phyloP scores from a whole-genome alignment of 2,113 vertebrate species.

The Solea senegalensis region DNA sequence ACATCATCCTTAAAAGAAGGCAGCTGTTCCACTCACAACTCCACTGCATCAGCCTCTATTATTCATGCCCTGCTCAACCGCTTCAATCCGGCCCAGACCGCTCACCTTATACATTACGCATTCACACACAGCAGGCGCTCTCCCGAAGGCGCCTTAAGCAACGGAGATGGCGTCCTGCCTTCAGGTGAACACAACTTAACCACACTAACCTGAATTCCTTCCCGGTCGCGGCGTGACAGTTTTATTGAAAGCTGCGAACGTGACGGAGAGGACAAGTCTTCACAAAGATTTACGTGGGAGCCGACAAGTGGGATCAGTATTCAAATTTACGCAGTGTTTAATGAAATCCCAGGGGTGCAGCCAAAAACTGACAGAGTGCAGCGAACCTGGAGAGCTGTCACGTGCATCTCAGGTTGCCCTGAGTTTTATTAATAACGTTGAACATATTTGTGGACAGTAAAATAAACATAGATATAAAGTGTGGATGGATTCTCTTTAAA shows the following conservation, averaged over 20 bases:
- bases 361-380: slow-evolving; percentile 6
- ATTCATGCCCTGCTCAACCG: slow-evolving; percentile 59
- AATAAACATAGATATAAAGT: neutral
- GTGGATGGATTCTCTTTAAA: neutral
- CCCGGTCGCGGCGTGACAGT: neutral
- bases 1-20: slow-evolving; percentile 22
- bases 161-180: slow-evolving; percentile 17
- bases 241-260: slow-evolving; percentile 2
- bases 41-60: slow-evolving; percentile 55
- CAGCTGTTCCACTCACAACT: slow-evolving; percentile 23
- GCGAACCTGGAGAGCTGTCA: slow-evolving; percentile 20
- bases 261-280: slow-evolving; percentile 1
- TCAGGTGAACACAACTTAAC: slow-evolving; percentile 5
- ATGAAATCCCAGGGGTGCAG: slow-evolving; percentile 30
- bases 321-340: slow-evolving; percentile 41
- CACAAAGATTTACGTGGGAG: slow-evolving; percentile 20
- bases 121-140: slow-evolving; percentile 43
- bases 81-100: slow-evolving; percentile 55
- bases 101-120: slow-evolving; percentile 63
- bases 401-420: slow-evolving; percentile 2
- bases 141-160: slow-evolving; percentile 22
- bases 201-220: slow-evolving; percentile 19
- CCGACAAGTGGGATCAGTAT: slow-evolving; percentile 13
- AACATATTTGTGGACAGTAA: neutral
- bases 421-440: neutral